Conservation (phyloP, 2,888 invertebrate species). For the Drosophila fungiperda region DNA sequence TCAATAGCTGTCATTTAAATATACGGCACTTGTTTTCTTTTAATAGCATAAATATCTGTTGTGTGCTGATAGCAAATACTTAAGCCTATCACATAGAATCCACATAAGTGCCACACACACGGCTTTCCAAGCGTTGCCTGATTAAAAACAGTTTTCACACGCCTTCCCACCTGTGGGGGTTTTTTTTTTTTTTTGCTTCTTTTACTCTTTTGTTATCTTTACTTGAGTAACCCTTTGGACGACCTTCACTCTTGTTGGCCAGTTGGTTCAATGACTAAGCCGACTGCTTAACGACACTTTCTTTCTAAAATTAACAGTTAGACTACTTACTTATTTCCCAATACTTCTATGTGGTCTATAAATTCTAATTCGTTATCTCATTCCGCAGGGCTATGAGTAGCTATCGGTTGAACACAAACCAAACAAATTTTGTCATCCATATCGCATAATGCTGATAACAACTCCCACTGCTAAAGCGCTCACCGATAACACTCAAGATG, state of each 20-base stretch:
- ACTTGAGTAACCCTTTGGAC: background rate
- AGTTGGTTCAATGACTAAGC: constrained; percentile 55
- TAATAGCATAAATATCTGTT: background rate
- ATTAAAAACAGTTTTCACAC: background rate
- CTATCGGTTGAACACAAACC: constrained; percentile 17
- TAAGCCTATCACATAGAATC: background rate
- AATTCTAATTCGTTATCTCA: constrained; percentile 53
- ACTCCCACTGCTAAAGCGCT: background rate
- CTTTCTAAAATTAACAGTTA: constrained; percentile 9
- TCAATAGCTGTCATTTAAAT: constrained; percentile 31
- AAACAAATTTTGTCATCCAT: constrained; percentile 66
- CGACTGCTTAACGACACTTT: constrained; percentile 31
- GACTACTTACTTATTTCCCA: constrained; percentile 51
- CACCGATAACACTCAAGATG: background rate
- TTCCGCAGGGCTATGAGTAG: constrained; percentile 30
- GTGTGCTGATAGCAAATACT: constrained; percentile 8
- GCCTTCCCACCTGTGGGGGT: constrained; percentile 3
- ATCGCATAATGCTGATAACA: constrained; percentile 60
- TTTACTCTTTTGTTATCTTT: background rate
- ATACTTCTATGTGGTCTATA: constrained; percentile 44
- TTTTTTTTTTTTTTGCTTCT: background rate
- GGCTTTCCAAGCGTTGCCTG: background rate
- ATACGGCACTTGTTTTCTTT: background rate
- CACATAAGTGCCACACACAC: background rate
- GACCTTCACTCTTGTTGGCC: constrained; percentile 50